Conservation (phyloP, 2,113 vertebrate species). For the Apus apus region DNA sequence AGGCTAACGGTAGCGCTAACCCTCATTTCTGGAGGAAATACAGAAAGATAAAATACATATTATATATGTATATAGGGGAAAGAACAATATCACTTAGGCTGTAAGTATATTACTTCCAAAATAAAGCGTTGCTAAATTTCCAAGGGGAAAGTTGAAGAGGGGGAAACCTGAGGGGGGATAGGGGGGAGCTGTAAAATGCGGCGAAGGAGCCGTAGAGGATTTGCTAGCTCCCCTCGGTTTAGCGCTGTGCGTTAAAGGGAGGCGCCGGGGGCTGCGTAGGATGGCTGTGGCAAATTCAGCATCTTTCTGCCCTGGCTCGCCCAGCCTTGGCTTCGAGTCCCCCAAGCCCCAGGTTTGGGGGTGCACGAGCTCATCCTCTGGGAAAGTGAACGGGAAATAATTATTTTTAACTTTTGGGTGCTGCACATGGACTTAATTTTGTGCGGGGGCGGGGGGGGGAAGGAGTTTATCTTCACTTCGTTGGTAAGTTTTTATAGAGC, state of each 20-base stretch:
- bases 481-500: not conserved
- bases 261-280: not conserved
- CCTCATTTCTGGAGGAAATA: not conserved
- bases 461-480: not conserved
- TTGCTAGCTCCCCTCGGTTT: not conserved
- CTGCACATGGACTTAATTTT: not conserved
- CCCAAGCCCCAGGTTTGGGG: not conserved
- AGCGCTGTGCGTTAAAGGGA: not conserved
- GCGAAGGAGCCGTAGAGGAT: not conserved
- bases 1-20: not conserved
- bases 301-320: not conserved
- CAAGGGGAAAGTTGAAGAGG: not conserved
- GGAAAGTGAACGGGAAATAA: not conserved
- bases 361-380: not conserved
- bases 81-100: constrained; percentile 9
- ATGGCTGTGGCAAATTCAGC: not conserved
- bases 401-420: not conserved
- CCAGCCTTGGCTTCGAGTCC: not conserved
- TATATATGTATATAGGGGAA: not conserved
- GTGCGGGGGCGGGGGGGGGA: not conserved
- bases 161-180: not conserved
- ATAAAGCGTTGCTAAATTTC: not conserved
- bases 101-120: not conserved
- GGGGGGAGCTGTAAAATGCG: not conserved
- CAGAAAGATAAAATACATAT: not conserved